Evolutionary conservation across 2,797 vertebrate genomes (phyloP).

Genomic region (Remorina albescens): DNA sequence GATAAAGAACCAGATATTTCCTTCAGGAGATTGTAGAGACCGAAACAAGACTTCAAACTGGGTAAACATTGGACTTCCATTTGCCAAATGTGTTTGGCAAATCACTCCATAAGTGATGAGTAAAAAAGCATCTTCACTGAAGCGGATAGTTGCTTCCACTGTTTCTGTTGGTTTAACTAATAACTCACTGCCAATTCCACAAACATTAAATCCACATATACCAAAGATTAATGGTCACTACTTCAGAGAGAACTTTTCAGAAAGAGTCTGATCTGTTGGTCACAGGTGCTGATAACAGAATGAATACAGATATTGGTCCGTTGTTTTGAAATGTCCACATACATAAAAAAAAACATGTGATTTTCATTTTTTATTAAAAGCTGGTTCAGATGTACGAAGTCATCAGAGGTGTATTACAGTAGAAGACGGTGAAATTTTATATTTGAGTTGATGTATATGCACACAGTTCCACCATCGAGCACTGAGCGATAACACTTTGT

Average conservation of each 20-base stretch:
- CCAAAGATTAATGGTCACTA: not conserved
- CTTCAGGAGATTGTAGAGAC: no score
- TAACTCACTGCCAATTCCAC: not conserved
- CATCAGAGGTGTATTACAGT: not conserved
- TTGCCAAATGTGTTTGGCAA: no score
- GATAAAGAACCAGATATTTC: no score
- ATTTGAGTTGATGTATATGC: conserved; percentile 16
- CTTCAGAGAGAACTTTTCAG: not conserved
- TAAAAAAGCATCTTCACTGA: no score
- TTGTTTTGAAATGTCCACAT: not conserved
- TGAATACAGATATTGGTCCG: not conserved
- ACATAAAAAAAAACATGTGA: not conserved
- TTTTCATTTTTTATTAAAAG: no score
- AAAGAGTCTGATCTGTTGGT: not conserved
- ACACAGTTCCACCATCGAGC: conserved; percentile 17
- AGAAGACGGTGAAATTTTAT: not conserved
- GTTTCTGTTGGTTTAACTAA: not conserved
- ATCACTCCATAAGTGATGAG: no score
- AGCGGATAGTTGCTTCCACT: no score
- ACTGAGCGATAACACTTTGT: conserved; percentile 12
- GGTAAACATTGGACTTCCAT: not conserved
- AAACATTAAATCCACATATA: not conserved
- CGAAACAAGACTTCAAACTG: no score
- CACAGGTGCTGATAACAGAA: conserved; percentile 22
- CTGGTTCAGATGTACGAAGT: conserved; percentile 1